Percentiles rank a stretch among this genome's conserved stretches.
These are phyloP conservation scores for Aphodius sticticus DNA, from an alignment of 2,888 invertebrate species.

Conservation along the genomic window DNA sequence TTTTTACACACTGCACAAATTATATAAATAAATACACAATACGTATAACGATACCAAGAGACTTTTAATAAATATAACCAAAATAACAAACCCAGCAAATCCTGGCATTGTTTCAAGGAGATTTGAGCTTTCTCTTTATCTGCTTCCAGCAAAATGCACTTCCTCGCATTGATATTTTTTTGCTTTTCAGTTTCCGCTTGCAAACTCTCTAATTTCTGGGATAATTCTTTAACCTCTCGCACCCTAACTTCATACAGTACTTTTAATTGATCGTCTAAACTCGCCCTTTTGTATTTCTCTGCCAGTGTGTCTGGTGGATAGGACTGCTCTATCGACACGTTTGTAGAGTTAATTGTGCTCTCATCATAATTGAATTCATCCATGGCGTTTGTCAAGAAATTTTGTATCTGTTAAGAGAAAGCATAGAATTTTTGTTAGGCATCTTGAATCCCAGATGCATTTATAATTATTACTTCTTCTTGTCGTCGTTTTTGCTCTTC, in stretches of 20 bases:
- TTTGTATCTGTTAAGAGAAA: conserved; percentile 43
- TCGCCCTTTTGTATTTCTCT: conserved; percentile 40
- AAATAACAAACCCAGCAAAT: conserved; percentile 41
- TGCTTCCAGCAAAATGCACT: conserved; percentile 40
- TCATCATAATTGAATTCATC: conserved; percentile 48
- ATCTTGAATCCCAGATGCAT: not conserved
- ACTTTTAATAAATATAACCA: not conserved
- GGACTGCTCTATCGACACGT: conserved; percentile 39
- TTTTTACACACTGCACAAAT: conserved; percentile 41
- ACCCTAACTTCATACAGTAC: conserved; percentile 46
- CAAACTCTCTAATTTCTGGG: conserved; percentile 40
- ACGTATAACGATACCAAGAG: too few species aligned
- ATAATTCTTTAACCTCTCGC: conserved; percentile 44
- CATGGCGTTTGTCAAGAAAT: conserved; percentile 44
- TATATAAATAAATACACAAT: conserved; percentile 10
- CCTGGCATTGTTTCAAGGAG: conserved; percentile 44
- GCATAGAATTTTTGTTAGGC: not conserved
- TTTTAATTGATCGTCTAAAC: conserved; percentile 44
- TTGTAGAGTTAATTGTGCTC: conserved; percentile 45
- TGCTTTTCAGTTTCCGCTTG: conserved; percentile 38
- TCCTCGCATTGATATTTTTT: conserved; percentile 37
- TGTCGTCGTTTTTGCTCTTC: conserved; percentile 46
- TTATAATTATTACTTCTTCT: conserved; percentile 42
- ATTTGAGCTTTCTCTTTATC: conserved; percentile 43
- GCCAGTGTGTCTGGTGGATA: conserved; percentile 23